Evolutionary conservation across 2,888 invertebrate species (phyloP).

Genomic region (Vanessa cardui): DNA sequence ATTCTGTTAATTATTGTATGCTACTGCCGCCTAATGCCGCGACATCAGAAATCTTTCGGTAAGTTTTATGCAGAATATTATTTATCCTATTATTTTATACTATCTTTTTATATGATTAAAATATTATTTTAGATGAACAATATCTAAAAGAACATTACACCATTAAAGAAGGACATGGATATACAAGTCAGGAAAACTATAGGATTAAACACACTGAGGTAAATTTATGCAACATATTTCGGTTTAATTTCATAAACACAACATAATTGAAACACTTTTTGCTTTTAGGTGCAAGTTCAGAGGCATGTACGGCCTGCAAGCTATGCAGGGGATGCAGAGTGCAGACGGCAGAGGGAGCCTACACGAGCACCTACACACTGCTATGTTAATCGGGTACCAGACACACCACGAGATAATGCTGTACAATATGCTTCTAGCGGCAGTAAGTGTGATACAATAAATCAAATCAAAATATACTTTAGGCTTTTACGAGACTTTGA

Average conservation of each 20-base stretch:
- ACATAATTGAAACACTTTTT: not conserved
- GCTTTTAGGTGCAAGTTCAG: conserved; percentile 59
- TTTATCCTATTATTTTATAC: too few relatives aligned
- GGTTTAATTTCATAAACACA: too few relatives aligned
- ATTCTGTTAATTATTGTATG: conserved; percentile 85
- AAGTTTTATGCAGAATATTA: conserved; percentile 49
- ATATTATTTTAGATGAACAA: conserved; percentile 65
- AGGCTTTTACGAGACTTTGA: too few relatives aligned
- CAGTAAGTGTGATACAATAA: conserved; percentile 72
- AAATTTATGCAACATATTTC: conserved; percentile 12
- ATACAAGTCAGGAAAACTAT: conserved; percentile 68
- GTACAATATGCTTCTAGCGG: conserved; percentile 86
- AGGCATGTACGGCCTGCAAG: conserved; percentile 69
- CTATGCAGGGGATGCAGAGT: conserved; percentile 66
- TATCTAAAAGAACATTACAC: conserved; percentile 73
- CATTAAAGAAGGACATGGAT: conserved; percentile 74
- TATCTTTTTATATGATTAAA: not conserved
- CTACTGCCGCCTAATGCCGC: conserved; percentile 87
- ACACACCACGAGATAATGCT: conserved; percentile 50
- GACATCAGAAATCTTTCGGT: conserved; percentile 87
- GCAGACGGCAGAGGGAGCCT: conserved; percentile 43
- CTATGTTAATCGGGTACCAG: conserved; percentile 56
- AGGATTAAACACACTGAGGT: conserved; percentile 74
- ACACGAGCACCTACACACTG: conserved; percentile 46
- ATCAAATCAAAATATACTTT: too few relatives aligned